phyloP scores from a whole-genome alignment of 1,140 invertebrate species.

The Diprion similis region DNA sequence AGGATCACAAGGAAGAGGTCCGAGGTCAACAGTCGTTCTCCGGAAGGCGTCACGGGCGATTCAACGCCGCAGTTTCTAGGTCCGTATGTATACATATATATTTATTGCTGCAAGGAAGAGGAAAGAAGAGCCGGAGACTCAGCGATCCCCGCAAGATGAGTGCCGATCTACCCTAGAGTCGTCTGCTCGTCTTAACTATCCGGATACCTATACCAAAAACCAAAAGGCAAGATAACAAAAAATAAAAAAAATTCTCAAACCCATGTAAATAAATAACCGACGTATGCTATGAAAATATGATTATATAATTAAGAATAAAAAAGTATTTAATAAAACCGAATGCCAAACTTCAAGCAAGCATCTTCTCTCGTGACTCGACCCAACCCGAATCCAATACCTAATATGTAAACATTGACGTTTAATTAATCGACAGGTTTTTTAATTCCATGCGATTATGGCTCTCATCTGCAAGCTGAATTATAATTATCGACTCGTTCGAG shows the following conservation, averaged over 20 bases:
- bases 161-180: not conserved
- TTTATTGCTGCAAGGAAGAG: not conserved
- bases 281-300: not conserved
- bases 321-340: conserved; percentile 39
- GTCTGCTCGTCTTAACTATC: not conserved
- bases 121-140: not conserved
- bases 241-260: conserved; percentile 26
- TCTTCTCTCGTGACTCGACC: not conserved
- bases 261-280: conserved; percentile 44
- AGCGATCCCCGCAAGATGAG: no score
- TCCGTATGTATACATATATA: no score
- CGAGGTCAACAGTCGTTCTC: no score
- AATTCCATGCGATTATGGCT: no score
- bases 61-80: no score
- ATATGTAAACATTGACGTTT: no score
- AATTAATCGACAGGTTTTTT: no score
- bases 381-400: not conserved
- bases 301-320: conserved; percentile 30
- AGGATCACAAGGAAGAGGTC: no score
- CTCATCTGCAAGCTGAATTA: no score
- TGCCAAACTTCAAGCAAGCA: not conserved
- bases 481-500: no score
- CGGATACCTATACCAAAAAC: not conserved
- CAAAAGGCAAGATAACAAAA: no score
- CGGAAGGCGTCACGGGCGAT: no score